phyloP scores from a whole-genome alignment of 2,888 invertebrate species.

The Drosophila kuntzei region DNA sequence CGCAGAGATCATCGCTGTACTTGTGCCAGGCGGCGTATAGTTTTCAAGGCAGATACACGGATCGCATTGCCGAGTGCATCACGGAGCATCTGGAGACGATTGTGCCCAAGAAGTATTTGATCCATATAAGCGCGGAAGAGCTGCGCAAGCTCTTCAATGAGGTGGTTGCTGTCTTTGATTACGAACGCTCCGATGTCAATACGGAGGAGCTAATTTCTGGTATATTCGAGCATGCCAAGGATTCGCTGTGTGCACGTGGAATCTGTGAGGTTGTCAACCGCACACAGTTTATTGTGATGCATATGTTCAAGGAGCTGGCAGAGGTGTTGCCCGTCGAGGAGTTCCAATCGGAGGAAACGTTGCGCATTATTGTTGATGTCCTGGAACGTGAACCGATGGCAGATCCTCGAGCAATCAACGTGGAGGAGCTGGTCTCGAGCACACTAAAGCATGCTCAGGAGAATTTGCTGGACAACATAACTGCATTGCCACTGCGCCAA shows the following conservation, averaged over 20 bases:
- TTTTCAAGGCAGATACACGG: slow-evolving; percentile 81
- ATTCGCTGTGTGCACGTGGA: slow-evolving; percentile 58
- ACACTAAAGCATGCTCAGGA: slow-evolving; percentile 75
- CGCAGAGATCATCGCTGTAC: slow-evolving; percentile 80
- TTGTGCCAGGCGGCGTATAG: slow-evolving; percentile 83
- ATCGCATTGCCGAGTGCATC: slow-evolving; percentile 81
- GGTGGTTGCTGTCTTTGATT: slow-evolving; percentile 79
- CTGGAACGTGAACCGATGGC: slow-evolving; percentile 75
- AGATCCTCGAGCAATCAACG: slow-evolving; percentile 79
- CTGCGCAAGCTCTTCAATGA: slow-evolving; percentile 81
- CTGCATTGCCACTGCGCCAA: slow-evolving; percentile 74
- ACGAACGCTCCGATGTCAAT: slow-evolving; percentile 81
- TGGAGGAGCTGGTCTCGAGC: slow-evolving; percentile 72
- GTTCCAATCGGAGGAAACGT: slow-evolving; percentile 74
- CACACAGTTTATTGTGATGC: slow-evolving; percentile 75
- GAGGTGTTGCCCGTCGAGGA: slow-evolving; percentile 83
- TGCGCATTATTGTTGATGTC: slow-evolving; percentile 69
- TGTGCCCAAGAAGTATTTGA: slow-evolving; percentile 83
- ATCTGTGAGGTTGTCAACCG: slow-evolving; percentile 72
- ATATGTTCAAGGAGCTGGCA: slow-evolving; percentile 78
- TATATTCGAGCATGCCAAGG: slow-evolving; percentile 78
- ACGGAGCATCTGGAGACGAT: slow-evolving; percentile 80
- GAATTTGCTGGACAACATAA: slow-evolving; percentile 83
- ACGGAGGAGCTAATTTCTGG: slow-evolving; percentile 80
- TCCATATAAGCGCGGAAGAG: slow-evolving; percentile 77